Evolutionary conservation across 2,797 vertebrate genomes (phyloP).

Genomic region (Staurois parvus): DNA sequence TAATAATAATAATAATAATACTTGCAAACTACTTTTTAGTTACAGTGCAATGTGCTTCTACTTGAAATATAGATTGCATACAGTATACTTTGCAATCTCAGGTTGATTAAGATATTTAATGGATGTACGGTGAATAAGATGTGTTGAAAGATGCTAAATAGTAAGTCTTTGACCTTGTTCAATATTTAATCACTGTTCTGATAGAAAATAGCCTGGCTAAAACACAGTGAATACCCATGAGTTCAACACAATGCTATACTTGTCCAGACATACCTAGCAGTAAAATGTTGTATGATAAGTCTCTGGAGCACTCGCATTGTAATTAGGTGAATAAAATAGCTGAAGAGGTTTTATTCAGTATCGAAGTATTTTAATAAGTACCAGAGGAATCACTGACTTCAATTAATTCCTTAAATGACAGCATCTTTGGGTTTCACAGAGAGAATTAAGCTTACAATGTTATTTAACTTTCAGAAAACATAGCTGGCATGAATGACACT

Average conservation of each 20-base stretch:
- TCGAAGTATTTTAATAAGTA: slow-evolving; percentile 34
- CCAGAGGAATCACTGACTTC: slow-evolving; percentile 7
- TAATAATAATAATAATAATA: too few species aligned
- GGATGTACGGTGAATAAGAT: slow-evolving; percentile 1
- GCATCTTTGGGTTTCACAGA: background rate
- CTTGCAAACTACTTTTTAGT: too few species aligned
- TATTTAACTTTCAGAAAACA: background rate
- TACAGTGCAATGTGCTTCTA: too few species aligned
- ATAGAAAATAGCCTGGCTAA: slow-evolving; percentile 30
- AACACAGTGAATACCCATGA: slow-evolving; percentile 29
- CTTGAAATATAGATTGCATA: too few species aligned
- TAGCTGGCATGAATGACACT: background rate
- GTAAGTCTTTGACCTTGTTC: slow-evolving; percentile 24
- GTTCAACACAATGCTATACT: slow-evolving; percentile 18
- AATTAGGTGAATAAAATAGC: slow-evolving; percentile 31
- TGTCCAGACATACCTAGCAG: slow-evolving; percentile 9
- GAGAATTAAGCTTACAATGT: background rate
- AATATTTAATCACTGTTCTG: slow-evolving; percentile 46
- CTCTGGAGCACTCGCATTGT: background rate
- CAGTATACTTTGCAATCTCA: background rate
- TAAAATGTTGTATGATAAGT: slow-evolving; percentile 7
- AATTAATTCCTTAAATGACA: background rate
- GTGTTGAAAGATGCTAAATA: slow-evolving; percentile 15
- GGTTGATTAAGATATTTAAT: slow-evolving; percentile 18
- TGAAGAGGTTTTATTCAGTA: slow-evolving; percentile 2